Evolutionary conservation across 2,888 invertebrate species (phyloP).

Genomic region (Eueremaeus valkanovi): DNA sequence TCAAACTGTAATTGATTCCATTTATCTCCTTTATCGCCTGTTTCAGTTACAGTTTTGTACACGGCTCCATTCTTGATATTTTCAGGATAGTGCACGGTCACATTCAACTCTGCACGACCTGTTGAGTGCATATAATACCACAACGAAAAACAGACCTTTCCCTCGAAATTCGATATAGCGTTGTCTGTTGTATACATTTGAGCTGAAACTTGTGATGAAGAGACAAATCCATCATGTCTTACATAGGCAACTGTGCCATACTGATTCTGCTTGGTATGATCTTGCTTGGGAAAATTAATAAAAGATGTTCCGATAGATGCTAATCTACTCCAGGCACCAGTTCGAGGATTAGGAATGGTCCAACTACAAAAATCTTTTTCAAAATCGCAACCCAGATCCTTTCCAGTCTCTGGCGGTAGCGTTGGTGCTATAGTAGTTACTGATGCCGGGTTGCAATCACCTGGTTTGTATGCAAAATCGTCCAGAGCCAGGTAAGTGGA

Average conservation of each 20-base stretch:
- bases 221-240: background rate
- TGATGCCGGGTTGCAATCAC: background rate
- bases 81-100: background rate
- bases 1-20: background rate
- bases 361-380: slow-evolving; percentile 43
- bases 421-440: background rate
- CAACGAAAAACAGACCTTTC: background rate
- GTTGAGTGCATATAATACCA: background rate
- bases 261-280: background rate
- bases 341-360: background rate
- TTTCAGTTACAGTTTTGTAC: background rate
- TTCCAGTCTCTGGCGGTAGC: background rate
- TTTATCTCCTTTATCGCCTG: background rate
- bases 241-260: background rate
- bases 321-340: background rate
- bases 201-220: background rate
- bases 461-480: background rate
- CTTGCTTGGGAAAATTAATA: background rate
- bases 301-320: too few species aligned
- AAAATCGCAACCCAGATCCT: slow-evolving; percentile 43
- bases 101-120: background rate
- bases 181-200: background rate
- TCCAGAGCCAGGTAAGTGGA: slow-evolving; percentile 7
- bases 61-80: too few species aligned
- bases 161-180: background rate